Conservation (phyloP, 2,113 vertebrate genomes). For the Epinephelus lanceolatus region DNA sequence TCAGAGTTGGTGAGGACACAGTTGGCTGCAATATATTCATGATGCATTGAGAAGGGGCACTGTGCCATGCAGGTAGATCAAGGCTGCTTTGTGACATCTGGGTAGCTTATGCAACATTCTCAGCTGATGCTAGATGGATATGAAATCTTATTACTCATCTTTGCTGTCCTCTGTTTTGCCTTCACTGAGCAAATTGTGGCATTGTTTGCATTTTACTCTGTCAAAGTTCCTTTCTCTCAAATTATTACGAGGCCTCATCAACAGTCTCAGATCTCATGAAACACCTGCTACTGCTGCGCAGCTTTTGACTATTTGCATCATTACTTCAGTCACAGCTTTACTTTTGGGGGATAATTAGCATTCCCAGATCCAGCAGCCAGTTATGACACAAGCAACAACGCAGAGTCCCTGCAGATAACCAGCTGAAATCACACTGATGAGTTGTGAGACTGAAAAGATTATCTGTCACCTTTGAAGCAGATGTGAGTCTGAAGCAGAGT, state of each 20-base stretch:
- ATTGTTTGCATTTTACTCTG: not conserved
- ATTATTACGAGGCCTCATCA: constrained; percentile 1
- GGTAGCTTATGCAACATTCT: constrained; percentile 10
- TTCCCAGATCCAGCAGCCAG: not conserved
- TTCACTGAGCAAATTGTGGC: not conserved
- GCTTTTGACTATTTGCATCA: not conserved
- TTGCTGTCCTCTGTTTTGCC: not conserved
- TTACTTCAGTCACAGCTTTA: not conserved
- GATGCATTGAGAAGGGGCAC: not conserved
- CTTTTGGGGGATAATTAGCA: not conserved
- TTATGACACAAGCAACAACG: constrained; percentile 7
- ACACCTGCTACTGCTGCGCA: not conserved
- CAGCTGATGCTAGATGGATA: constrained; percentile 27
- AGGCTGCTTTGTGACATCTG: constrained; percentile 7
- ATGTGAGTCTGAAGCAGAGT: not conserved
- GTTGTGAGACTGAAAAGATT: constrained; percentile 7
- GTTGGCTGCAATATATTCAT: constrained; percentile 10
- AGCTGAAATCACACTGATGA: not conserved
- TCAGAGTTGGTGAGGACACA: constrained; percentile 16
- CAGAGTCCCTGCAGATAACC: not conserved
- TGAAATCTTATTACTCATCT: constrained; percentile 22
- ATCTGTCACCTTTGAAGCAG: not conserved
- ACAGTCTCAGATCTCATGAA: not conserved
- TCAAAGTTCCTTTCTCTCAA: not conserved
- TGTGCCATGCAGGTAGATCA: constrained; percentile 1